Evolutionary conservation across 2,888 invertebrate genomes (phyloP).

Genomic region (Sycophila texana): DNA sequence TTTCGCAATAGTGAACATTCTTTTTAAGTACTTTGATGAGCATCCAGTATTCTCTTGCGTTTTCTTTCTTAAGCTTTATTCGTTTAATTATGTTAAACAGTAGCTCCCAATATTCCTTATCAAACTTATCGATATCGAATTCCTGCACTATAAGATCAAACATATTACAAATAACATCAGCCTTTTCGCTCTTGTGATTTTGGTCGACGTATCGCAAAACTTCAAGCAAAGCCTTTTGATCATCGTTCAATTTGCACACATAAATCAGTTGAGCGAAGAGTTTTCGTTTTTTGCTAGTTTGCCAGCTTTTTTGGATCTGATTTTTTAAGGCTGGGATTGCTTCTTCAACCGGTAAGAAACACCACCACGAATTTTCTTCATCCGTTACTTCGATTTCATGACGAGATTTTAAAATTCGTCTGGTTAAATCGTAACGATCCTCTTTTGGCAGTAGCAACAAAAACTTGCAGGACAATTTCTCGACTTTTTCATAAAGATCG

Average conservation of each 20-base stretch:
- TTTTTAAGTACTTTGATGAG: slow-evolving; percentile 52
- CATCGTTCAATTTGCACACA: slow-evolving; percentile 69
- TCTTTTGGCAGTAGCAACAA: slow-evolving; percentile 62
- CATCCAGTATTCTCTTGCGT: slow-evolving; percentile 54
- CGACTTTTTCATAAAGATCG: slow-evolving; percentile 58
- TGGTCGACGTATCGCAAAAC: slow-evolving; percentile 64
- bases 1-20: slow-evolving; percentile 58
- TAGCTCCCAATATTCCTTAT: slow-evolving; percentile 64
- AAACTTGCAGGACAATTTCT: slow-evolving; percentile 56
- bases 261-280: slow-evolving; percentile 66
- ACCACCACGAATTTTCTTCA: slow-evolving; percentile 61
- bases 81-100: slow-evolving; percentile 63
- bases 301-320: slow-evolving; percentile 60
- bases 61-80: slow-evolving; percentile 54
- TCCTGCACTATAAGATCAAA: slow-evolving; percentile 51
- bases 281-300: slow-evolving; percentile 49
- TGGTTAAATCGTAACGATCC: slow-evolving; percentile 63
- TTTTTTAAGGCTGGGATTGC: slow-evolving; percentile 62
- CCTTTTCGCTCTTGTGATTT: slow-evolving; percentile 68
- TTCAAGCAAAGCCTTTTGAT: slow-evolving; percentile 63
- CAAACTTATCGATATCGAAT: slow-evolving; percentile 62
- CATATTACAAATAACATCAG: slow-evolving; percentile 52
- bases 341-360: slow-evolving; percentile 64
- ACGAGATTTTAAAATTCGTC: slow-evolving; percentile 59
- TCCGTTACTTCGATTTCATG: slow-evolving; percentile 1